These are phyloP conservation scores for Paguma larvata DNA, from an alignment of 2,797 vertebrate genomes.

Conservation along the genomic window DNA sequence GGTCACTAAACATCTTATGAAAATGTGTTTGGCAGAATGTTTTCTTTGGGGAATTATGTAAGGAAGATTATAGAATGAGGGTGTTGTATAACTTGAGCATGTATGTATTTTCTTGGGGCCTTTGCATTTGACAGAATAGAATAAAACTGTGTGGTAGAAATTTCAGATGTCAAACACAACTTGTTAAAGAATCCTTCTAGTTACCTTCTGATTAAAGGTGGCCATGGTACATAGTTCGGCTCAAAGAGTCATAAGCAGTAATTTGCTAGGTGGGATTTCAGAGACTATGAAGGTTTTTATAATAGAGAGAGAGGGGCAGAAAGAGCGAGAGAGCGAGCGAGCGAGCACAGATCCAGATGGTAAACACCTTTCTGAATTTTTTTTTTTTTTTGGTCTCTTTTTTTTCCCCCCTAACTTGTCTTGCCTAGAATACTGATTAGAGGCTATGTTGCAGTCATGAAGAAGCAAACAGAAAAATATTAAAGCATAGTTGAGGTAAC, in stretches of 20 bases:
- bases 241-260: not conserved
- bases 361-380: not conserved
- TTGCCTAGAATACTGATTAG: not conserved
- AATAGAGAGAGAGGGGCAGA: too few species aligned
- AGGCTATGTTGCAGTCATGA: not conserved
- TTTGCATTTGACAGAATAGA: not conserved
- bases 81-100: not conserved
- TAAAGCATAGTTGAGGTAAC: not conserved
- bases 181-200: not conserved
- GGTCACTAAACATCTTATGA: not conserved
- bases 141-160: not conserved
- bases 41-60: not conserved
- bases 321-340: not conserved
- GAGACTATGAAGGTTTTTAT: not conserved
- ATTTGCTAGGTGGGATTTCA: not conserved
- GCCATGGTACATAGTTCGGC: not conserved
- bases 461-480: slow-evolving; percentile 39
- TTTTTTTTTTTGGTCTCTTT: not conserved
- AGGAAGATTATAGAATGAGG: not conserved
- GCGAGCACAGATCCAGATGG: not conserved
- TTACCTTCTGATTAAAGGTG: not conserved
- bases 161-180: not conserved
- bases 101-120: not conserved
- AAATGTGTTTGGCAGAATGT: not conserved
- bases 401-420: not conserved